Percentiles rank a stretch among this genome's conserved stretches.
Evolutionary conservation across 2,888 invertebrate species (phyloP).

Genomic region (Sceliomorpha sp.): DNA sequence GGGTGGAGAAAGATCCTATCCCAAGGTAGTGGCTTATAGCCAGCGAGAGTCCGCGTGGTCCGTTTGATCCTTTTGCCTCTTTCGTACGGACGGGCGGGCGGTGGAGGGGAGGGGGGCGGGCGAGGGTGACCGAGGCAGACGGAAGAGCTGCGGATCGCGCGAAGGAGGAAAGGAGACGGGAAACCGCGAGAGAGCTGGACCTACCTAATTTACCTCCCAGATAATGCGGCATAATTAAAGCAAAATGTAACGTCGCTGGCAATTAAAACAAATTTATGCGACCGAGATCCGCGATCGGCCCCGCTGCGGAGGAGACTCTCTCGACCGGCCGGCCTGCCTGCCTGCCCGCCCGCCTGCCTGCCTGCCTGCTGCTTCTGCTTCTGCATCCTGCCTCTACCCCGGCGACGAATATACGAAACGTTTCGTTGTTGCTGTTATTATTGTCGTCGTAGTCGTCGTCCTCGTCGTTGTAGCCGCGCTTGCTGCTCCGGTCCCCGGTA

Average conservation of each 20-base stretch:
- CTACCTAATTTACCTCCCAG: constrained; percentile 81
- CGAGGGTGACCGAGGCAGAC: constrained; percentile 27
- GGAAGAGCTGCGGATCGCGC: constrained; percentile 10
- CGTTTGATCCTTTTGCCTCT: constrained; percentile 57
- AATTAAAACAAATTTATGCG: constrained; percentile 81
- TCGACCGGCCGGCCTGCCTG: constrained; percentile 63
- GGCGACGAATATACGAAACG: constrained; percentile 42
- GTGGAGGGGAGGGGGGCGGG: constrained; percentile 39
- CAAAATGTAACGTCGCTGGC: constrained; percentile 81
- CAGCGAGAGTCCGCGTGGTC: constrained; percentile 51
- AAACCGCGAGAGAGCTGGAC: constrained; percentile 73
- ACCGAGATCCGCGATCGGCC: constrained; percentile 80
- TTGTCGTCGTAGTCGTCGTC: constrained; percentile 41
- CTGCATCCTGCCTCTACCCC: constrained; percentile 53
- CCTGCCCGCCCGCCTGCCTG: too few relatives aligned
- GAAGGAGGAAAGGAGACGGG: constrained; percentile 62
- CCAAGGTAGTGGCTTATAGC: constrained; percentile 65
- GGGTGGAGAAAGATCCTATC: constrained; percentile 75
- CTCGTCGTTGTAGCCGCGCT: constrained; percentile 18
- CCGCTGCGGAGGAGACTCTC: constrained; percentile 60
- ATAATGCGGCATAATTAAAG: constrained; percentile 81
- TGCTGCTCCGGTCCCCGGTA: constrained; percentile 5
- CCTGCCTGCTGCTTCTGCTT: too few relatives aligned
- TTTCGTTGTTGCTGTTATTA: constrained; percentile 60
- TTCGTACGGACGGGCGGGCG: constrained; percentile 44